Percentiles rank a stretch among this genome's conserved stretches.
These are phyloP conservation scores for Melinaea menophilus DNA, from an alignment of 2,888 invertebrate species.

Conservation along the genomic window DNA sequence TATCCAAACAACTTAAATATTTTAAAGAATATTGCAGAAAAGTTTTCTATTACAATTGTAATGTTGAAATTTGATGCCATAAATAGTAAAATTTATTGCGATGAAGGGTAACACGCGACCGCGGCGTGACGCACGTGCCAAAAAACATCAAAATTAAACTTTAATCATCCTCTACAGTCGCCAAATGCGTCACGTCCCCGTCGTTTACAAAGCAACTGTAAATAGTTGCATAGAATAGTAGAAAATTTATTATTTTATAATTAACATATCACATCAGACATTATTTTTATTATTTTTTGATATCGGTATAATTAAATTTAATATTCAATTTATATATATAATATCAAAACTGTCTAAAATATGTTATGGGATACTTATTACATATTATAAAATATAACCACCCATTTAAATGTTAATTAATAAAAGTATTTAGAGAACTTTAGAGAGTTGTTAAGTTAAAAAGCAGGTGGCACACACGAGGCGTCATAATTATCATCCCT, in stretches of 20 bases:
- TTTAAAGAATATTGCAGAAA: neutral
- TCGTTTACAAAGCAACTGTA: no score
- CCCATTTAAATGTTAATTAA: no score
- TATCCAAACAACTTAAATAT: neutral
- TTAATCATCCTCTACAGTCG: constrained; percentile 30
- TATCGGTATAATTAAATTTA: no score
- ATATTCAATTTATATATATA: no score
- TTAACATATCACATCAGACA: constrained; percentile 11
- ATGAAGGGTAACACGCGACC: constrained; percentile 46
- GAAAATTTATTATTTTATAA: constrained; percentile 2
- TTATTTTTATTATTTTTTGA: no score
- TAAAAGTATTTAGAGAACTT: no score
- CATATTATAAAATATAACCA: no score
- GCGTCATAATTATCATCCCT: constrained; percentile 57
- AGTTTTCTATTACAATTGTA: neutral
- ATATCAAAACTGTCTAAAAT: no score
- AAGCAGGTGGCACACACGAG: constrained; percentile 65
- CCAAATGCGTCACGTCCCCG: constrained; percentile 10
- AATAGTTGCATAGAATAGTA: no score
- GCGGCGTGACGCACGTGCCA: constrained; percentile 45
- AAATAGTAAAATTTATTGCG: constrained; percentile 18
- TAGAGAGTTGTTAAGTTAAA: constrained; percentile 26
- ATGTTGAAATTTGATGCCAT: neutral
- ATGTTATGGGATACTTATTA: no score
- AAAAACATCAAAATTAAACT: constrained; percentile 30